Evolutionary conservation across 2,113 vertebrate species (phyloP).

Genomic region (Myodes glareolus): DNA sequence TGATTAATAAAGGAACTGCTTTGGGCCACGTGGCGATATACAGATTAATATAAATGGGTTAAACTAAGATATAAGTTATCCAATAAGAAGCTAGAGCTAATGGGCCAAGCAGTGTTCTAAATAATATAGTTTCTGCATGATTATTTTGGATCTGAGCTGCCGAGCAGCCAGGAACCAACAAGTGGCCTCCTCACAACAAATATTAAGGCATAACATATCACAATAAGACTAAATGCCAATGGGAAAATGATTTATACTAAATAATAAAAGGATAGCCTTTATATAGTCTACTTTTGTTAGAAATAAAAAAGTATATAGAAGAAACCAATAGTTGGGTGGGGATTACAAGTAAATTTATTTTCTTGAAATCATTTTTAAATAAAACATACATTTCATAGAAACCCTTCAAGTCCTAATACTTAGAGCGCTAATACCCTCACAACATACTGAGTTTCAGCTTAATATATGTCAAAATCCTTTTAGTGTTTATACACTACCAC

Average conservation of each 20-base stretch:
- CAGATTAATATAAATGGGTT: no score
- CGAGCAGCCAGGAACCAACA: no score
- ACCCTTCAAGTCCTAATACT: conserved; percentile 47
- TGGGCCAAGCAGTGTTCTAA: no score
- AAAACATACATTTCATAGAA: conserved; percentile 69
- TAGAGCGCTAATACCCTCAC: neutral
- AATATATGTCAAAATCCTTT: conserved; percentile 52
- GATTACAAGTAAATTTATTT: conserved; percentile 76
- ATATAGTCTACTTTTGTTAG: conserved; percentile 44
- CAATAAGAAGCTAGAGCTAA: no score
- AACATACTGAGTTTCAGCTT: conserved; percentile 29
- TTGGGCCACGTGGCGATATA: no score
- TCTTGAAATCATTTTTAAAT: conserved; percentile 61
- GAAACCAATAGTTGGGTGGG: conserved; percentile 58
- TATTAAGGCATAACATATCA: neutral
- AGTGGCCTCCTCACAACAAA: no score
- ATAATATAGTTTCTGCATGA: no score
- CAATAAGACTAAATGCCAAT: conserved; percentile 28
- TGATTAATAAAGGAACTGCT: no score
- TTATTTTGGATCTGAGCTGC: no score
- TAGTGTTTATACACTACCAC: conserved; percentile 31
- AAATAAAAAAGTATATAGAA: conserved; percentile 51
- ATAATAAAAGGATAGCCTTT: neutral
- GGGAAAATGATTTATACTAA: conserved; percentile 50
- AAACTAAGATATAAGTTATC: no score